Conservation (phyloP, 1,140 invertebrate genomes). For the Odontomachus brunneus region DNA sequence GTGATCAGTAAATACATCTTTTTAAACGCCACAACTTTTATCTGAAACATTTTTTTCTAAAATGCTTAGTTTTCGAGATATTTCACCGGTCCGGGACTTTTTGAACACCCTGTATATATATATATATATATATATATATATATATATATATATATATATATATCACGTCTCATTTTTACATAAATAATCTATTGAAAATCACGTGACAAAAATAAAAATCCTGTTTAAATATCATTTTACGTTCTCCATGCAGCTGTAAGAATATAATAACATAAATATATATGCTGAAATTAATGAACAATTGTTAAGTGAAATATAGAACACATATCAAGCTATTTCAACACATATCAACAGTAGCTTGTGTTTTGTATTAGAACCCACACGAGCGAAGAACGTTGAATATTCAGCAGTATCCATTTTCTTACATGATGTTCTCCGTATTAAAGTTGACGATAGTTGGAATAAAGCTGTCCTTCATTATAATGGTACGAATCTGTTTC, state of each 20-base stretch:
- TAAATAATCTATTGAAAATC: conserved; percentile 11
- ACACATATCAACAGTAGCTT: conserved; percentile 59
- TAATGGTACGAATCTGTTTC: conserved; percentile 96
- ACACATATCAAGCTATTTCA: conserved; percentile 77
- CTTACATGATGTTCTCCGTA: conserved; percentile 97
- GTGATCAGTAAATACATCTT: too few relatives aligned
- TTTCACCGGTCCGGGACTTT: too few relatives aligned
- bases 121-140: conserved; percentile 72
- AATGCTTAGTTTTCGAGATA: too few relatives aligned
- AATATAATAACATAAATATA: conserved; percentile 25
- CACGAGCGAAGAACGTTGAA: conserved; percentile 67
- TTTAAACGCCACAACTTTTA: too few relatives aligned
- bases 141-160: conserved; percentile 71
- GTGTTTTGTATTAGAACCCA: conserved; percentile 72
- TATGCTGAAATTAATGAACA: conserved; percentile 71
- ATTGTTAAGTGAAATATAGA: conserved; percentile 66
- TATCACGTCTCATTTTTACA: conserved; percentile 52
- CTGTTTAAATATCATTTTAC: background rate
- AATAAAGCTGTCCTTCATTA: conserved; percentile 99
- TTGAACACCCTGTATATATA: too few relatives aligned
- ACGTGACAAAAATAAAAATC: background rate
- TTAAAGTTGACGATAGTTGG: conserved; percentile 99
- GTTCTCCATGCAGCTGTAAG: conserved; percentile 20
- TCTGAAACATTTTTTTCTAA: too few relatives aligned
- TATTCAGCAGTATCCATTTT: conserved; percentile 86